Evolutionary conservation across 2,888 invertebrate species (phyloP).

Genomic region (Sisyra nigra): DNA sequence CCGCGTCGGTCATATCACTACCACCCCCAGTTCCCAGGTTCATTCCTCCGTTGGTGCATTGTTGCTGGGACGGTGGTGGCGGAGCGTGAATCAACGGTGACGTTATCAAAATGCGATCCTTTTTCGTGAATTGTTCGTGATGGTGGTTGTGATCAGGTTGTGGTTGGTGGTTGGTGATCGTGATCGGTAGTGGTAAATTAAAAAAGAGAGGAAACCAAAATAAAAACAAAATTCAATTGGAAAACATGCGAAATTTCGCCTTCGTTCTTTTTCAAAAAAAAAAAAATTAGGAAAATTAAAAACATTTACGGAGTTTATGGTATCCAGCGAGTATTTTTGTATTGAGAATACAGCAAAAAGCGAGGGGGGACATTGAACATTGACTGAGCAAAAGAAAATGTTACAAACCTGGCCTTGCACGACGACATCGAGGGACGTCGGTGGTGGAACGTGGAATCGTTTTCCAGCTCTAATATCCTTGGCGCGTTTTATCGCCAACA

Average conservation of each 20-base stretch:
- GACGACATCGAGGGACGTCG: constrained; percentile 30
- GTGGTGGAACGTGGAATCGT: constrained; percentile 34
- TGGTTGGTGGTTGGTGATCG: background rate
- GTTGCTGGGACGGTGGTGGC: constrained; percentile 2
- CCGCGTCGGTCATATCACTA: constrained; percentile 15
- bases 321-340: background rate
- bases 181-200: background rate
- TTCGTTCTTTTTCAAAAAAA: background rate
- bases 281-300: constrained; percentile 1
- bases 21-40: background rate
- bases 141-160: constrained; percentile 3
- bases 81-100: constrained; percentile 9
- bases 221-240: constrained; percentile 4
- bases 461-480: constrained; percentile 86
- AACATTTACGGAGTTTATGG: background rate
- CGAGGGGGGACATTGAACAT: background rate
- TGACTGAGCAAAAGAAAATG: background rate
- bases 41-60: background rate
- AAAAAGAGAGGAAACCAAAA: constrained; percentile 5
- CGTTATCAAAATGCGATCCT: constrained; percentile 9
- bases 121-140: constrained; percentile 2
- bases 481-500: constrained; percentile 90
- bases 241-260: background rate
- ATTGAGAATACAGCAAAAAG: too few relatives aligned
- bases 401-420: constrained; percentile 26